Conservation (phyloP, 2,797 vertebrate genomes). For the Bradypodion ventrale region DNA sequence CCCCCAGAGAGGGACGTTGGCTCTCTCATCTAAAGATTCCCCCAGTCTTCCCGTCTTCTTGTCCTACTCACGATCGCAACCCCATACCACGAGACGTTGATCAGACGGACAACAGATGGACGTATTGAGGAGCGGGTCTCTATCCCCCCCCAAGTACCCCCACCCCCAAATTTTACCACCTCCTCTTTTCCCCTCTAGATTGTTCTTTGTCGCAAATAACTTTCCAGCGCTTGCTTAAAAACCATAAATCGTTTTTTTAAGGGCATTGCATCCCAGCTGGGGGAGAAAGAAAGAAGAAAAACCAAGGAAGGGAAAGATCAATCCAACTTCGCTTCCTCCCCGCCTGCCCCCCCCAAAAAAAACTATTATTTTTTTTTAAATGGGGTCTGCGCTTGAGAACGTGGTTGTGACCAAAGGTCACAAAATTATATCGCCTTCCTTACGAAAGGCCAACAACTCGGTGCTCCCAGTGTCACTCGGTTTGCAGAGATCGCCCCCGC, state of each 20-base stretch:
- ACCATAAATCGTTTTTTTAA: neutral
- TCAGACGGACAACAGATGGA: slow-evolving; percentile 77
- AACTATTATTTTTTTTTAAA: too few relatives aligned
- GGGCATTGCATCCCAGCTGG: slow-evolving; percentile 31
- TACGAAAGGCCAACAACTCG: neutral
- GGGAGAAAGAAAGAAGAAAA: slow-evolving; percentile 23
- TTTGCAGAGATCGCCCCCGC: neutral
- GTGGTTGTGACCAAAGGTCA: too few relatives aligned
- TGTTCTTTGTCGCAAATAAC: neutral
- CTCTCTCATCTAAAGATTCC: slow-evolving; percentile 17
- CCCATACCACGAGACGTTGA: slow-evolving; percentile 65
- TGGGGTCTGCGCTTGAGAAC: too few relatives aligned
- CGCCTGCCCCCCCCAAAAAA: neutral
- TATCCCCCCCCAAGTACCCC: slow-evolving; percentile 66
- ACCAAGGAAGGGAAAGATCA: slow-evolving; percentile 19
- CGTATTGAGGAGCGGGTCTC: slow-evolving; percentile 59
- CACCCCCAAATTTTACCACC: slow-evolving; percentile 49
- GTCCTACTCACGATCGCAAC: neutral
- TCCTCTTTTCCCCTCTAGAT: neutral
- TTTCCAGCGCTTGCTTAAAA: neutral
- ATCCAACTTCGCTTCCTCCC: neutral
- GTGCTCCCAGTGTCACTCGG: neutral
- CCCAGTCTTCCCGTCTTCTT: neutral
- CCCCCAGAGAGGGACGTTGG: too few relatives aligned
- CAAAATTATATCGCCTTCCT: neutral